phyloP scores from a whole-genome alignment of 2,888 invertebrate species.

The Andricus curvator region DNA sequence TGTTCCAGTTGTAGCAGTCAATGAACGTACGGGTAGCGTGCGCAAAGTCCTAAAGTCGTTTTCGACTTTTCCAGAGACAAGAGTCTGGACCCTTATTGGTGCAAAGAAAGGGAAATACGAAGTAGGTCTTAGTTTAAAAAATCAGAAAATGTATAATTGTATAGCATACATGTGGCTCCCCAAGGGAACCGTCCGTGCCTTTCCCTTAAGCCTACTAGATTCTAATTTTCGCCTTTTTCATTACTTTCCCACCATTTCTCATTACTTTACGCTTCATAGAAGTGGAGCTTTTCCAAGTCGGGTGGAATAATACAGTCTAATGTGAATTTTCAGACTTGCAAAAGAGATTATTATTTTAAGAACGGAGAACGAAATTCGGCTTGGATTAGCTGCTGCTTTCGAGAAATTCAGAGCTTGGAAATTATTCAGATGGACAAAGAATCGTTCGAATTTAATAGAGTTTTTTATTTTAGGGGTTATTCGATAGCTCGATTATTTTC shows the following conservation, averaged over 20 bases:
- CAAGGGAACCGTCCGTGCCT: conserved; percentile 40
- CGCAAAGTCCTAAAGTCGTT: conserved; percentile 40
- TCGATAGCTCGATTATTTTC: not conserved
- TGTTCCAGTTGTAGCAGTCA: conserved; percentile 92
- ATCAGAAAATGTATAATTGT: conserved; percentile 5
- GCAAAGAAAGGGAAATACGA: conserved; percentile 1
- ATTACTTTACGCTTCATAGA: not conserved
- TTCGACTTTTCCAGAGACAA: conserved; percentile 1
- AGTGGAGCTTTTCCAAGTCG: not conserved
- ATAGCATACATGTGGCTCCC: conserved; percentile 19
- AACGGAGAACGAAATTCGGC: not conserved
- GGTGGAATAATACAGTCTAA: not conserved
- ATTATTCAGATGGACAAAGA: not conserved
- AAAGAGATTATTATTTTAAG: conserved; percentile 29
- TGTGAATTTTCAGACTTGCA: conserved; percentile 1
- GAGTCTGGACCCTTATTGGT: conserved; percentile 15
- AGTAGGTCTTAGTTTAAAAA: conserved; percentile 20
- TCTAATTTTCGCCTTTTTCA: conserved; percentile 4
- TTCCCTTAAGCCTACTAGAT: conserved; percentile 23
- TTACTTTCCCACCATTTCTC: not conserved
- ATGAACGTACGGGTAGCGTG: conserved; percentile 45
- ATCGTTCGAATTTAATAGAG: not conserved
- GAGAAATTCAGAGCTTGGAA: not conserved
- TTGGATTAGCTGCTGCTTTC: not conserved
- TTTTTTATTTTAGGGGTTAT: not conserved